Percentiles rank a stretch among this genome's conserved stretches.
Conservation (phyloP, 2,888 invertebrate species). For the Drosophila emarginata region DNA sequence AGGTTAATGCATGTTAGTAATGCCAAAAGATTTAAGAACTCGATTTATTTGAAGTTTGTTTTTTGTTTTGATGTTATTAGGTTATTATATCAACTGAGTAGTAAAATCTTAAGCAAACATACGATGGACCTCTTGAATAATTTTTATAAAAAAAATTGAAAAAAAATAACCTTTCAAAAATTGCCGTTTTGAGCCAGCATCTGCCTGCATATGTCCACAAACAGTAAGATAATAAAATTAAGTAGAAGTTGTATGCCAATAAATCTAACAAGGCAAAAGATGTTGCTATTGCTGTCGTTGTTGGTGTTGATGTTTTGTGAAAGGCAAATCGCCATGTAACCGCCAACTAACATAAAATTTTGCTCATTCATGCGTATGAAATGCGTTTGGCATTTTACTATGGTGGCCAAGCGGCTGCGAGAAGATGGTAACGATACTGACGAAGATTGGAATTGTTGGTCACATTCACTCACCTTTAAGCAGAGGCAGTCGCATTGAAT, state of each 20-base stretch:
- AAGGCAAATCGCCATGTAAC: constrained; percentile 45
- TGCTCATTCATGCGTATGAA: constrained; percentile 45
- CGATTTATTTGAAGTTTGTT: not conserved
- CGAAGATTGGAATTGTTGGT: constrained; percentile 5
- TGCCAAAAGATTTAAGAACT: not conserved
- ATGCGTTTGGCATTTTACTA: constrained; percentile 45
- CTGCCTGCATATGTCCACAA: constrained; percentile 25
- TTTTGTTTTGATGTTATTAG: not conserved
- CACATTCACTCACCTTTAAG: constrained; percentile 70
- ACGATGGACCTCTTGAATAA: not conserved
- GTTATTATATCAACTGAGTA: too few relatives aligned
- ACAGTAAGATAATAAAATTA: constrained; percentile 36
- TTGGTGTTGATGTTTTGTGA: constrained; percentile 38
- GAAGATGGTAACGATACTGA: constrained; percentile 10
- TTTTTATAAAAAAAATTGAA: not conserved
- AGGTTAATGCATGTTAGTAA: too few relatives aligned
- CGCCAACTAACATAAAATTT: constrained; percentile 15
- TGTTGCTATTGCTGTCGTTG: not conserved
- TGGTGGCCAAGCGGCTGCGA: not conserved
- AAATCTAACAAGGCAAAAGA: constrained; percentile 28
- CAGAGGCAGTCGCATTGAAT: constrained; percentile 63
- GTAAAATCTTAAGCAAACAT: not conserved
- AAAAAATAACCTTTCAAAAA: constrained; percentile 3
- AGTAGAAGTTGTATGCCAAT: constrained; percentile 35
- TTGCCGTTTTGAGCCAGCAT: constrained; percentile 35